Evolutionary conservation across 2,113 vertebrate species (phyloP), one percentile per base, ranked within the genome.

Genomic region (Oxygymnocypris stewartii): DNA sequence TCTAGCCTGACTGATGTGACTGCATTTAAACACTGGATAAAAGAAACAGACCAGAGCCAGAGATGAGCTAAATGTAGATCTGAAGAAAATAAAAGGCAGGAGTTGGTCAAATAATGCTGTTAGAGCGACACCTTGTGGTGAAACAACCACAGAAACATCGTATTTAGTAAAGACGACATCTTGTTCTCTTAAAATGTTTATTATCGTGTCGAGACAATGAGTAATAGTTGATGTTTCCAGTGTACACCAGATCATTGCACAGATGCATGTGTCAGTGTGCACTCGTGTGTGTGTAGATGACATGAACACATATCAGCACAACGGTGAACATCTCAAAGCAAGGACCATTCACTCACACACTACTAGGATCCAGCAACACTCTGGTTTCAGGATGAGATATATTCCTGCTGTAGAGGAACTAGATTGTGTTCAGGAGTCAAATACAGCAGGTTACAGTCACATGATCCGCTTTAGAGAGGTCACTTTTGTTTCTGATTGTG

Each of bases 241-340:
- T 95, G 94, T 95, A 94, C 93, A 95, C 92, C 92, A 94, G 88
- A 94, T 94, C 94, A 79, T 67, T 92, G n/a, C n/a, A 67, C 35
- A 89, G 90, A 93, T 89, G 88, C 88, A 91, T 89, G 90, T 91
- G 90, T 89, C 31, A 85, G 80, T 79, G n/a, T n/a, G n/a, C n/a
- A n/a, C n/a, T n/a, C n/a, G n/a, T n/a, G n/a, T n/a, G n/a, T n/a
- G n/a, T n/a, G n/a, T n/a, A n/a, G n/a, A n/a, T 77, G 77, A 89
- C 82, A 84, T 82, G 49, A 61, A 82, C 23, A 82, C 16, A 84
- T 20, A 20, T 65, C 6, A 65, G 40, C 51, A 59, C 35, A 61
- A 25, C 23, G 6, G n/a, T n/a, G 61, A 82, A 35, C 49, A 31
- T 7, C 59, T 47, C 42, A 37, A 37, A 87, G 63, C 63, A 16